Percentiles rank a stretch among this genome's conserved stretches.
Conservation (phyloP, 2,888 invertebrate species). For the Philhelius pedissequus region DNA sequence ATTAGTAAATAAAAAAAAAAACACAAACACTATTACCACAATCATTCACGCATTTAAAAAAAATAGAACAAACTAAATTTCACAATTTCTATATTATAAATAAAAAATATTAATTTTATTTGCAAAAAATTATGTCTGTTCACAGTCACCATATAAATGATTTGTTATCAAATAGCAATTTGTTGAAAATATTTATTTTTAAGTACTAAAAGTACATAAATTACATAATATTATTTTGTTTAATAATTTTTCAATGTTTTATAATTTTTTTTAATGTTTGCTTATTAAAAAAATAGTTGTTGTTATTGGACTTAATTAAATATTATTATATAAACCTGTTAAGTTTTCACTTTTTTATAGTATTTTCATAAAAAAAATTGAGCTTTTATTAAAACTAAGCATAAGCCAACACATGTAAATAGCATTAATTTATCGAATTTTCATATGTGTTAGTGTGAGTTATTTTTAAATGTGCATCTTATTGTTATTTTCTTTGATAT, state of each 20-base stretch:
- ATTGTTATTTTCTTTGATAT: slow-evolving; percentile 5
- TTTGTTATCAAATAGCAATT: slow-evolving; percentile 1
- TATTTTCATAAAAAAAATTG: background rate
- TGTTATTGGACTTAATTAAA: background rate
- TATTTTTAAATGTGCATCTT: background rate
- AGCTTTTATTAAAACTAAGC: background rate
- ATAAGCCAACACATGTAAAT: background rate
- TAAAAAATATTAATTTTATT: background rate
- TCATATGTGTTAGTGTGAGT: background rate
- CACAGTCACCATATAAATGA: background rate
- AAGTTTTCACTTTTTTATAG: slow-evolving; percentile 1
- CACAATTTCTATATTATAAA: background rate
- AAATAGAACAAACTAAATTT: background rate
- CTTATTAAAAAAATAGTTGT: background rate
- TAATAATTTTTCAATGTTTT: background rate
- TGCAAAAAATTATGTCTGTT: background rate
- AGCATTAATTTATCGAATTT: background rate
- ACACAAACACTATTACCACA: slow-evolving; percentile 22
- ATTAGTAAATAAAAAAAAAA: slow-evolving; percentile 34
- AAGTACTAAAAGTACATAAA: background rate
- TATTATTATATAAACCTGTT: background rate
- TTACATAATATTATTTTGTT: background rate
- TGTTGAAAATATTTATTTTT: slow-evolving; percentile 10
- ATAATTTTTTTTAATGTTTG: background rate
- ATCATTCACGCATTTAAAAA: slow-evolving; percentile 31